Evolutionary conservation across 2,888 invertebrate species (phyloP), one percentile per base, ranked within the genome.

Genomic region (Melanargia galathea): DNA sequence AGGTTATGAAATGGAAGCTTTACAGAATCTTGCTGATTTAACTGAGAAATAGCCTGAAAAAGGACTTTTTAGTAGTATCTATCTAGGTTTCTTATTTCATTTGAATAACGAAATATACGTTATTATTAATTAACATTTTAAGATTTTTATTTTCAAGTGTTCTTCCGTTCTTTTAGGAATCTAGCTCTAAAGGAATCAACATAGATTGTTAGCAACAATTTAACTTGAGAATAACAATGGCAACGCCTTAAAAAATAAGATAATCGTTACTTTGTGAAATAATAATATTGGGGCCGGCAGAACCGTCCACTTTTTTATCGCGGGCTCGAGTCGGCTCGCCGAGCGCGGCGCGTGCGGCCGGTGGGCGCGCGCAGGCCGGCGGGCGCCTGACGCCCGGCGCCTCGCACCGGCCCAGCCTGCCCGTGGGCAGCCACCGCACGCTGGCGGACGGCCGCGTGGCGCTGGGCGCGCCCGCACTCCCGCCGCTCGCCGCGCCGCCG

Each of bases 311-410:
- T 84, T 95, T 94, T 93, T 95, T 95, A 90, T 94, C 95, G 84
- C 93, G 95, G 71, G 94, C 95, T 96, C 95, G 71, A 93, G 95
- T 82, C 86, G 93, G 92, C 70, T 93, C 94, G 72, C 93, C 94
- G 80, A 92, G 93, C 74, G 92, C n/a, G 20, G 20, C 10, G 20
- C 45, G 45, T 71, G 69, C 71, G 55, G 62, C 56, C 86, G 92
- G 77, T 86, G 88, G 88, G 68, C 92, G 93, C 70, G 89, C 92
- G 66, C 90, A 91, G 78, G 70, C 71, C 54, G 92, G 77, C 86
- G 89, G 88, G 68, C 92, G 93, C 70, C 66, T 68, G 64, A 89
- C 92, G 66, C 90, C 92, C 66, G 75, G 76, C 72, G 75, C 81
- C 57, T 89, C 79, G 78, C 92, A 81, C 86, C 91, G 83, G 74